phyloP scores from a whole-genome alignment of 2,888 invertebrate genomes.

The Andrena bicolor region DNA sequence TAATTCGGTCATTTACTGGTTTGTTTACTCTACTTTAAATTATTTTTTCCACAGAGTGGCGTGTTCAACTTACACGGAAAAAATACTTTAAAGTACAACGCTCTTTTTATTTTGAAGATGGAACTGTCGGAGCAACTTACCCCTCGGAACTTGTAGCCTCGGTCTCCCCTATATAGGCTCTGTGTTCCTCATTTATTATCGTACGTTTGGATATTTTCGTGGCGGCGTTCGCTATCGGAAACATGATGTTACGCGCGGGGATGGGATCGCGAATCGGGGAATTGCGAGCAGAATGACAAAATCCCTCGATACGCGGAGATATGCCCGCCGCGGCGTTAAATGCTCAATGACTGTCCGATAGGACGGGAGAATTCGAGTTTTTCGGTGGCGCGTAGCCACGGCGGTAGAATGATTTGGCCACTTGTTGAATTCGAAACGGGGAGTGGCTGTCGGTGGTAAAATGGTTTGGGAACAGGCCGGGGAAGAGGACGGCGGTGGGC shows the following conservation, averaged over 20 bases:
- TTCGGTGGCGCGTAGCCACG: constrained; percentile 64
- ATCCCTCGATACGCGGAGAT: constrained; percentile 44
- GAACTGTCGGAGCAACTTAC: too few species aligned
- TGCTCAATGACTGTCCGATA: constrained; percentile 67
- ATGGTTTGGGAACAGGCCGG: constrained; percentile 71
- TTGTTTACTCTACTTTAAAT: too few species aligned
- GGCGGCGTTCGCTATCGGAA: too few species aligned
- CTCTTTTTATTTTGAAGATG: too few species aligned
- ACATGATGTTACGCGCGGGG: background rate
- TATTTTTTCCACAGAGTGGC: too few species aligned
- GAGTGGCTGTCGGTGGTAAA: constrained; percentile 76
- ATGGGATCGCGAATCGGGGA: constrained; percentile 10
- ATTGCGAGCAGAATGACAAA: constrained; percentile 32
- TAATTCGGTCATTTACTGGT: too few species aligned
- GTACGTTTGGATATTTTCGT: too few species aligned
- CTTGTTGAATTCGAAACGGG: constrained; percentile 81
- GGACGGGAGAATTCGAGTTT: constrained; percentile 69
- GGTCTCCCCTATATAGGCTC: too few species aligned
- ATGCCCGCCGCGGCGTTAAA: constrained; percentile 57
- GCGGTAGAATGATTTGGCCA: constrained; percentile 82
- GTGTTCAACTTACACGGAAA: too few species aligned
- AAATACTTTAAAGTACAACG: too few species aligned
- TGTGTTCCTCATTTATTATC: too few species aligned
- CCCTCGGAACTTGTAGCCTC: too few species aligned
- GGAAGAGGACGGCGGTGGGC: constrained; percentile 69